phyloP scores from a whole-genome alignment of 2,888 invertebrate species.

The Ecdyonurus torrentis region DNA sequence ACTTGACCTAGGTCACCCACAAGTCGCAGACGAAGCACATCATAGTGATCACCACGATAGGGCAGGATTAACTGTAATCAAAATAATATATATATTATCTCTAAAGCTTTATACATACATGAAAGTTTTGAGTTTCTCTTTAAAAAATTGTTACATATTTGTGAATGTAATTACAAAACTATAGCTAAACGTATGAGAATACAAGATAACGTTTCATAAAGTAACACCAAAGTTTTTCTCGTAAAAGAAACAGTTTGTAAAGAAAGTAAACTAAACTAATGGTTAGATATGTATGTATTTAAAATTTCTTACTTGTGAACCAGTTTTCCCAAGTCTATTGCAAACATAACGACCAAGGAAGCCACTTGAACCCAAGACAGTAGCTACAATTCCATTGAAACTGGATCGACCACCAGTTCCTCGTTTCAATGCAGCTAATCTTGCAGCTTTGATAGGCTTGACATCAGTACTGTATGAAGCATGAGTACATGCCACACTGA shows the following conservation, averaged over 20 bases:
- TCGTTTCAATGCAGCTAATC: slow-evolving; percentile 44
- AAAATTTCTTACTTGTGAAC: slow-evolving; percentile 52
- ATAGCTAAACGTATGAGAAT: no score
- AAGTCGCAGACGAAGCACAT: slow-evolving; percentile 59
- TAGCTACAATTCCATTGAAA: slow-evolving; percentile 94
- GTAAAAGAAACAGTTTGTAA: no score
- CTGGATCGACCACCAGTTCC: slow-evolving; percentile 88
- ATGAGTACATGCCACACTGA: slow-evolving; percentile 22
- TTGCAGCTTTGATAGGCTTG: slow-evolving; percentile 19
- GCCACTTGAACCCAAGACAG: slow-evolving; percentile 89
- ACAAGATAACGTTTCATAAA: no score
- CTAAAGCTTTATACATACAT: background rate
- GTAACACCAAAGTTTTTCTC: no score
- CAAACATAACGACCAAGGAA: slow-evolving; percentile 77
- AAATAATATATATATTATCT: background rate
- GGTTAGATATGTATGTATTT: no score
- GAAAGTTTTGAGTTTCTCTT: background rate
- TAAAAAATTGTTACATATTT: no score
- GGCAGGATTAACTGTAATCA: slow-evolving; percentile 76
- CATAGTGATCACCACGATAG: slow-evolving; percentile 74
- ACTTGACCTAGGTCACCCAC: slow-evolving; percentile 93
- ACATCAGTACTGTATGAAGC: slow-evolving; percentile 35
- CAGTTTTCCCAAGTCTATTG: slow-evolving; percentile 76
- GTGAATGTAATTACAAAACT: no score
- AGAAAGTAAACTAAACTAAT: no score